Percentiles rank a stretch among this genome's conserved stretches.
phyloP scores from a whole-genome alignment of 2,888 invertebrate genomes.

The Schizaphis graminum region DNA sequence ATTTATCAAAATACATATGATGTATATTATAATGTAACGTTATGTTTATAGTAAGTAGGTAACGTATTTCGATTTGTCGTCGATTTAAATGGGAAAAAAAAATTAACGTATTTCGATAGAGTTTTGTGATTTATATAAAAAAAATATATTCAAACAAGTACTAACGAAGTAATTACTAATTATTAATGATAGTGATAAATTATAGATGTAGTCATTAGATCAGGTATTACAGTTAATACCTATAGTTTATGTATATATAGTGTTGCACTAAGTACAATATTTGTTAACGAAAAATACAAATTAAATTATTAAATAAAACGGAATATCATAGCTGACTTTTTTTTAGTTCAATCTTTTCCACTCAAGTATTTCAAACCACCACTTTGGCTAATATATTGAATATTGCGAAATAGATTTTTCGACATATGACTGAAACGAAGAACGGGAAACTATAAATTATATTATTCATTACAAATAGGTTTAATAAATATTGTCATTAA shows the following conservation, averaged over 20 bases:
- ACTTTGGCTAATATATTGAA: background rate
- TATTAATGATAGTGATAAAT: background rate
- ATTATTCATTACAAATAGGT: background rate
- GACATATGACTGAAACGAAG: background rate
- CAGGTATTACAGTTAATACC: background rate
- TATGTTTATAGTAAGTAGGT: background rate
- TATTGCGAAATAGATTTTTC: background rate
- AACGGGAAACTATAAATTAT: background rate
- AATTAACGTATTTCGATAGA: background rate
- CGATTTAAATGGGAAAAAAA: too few relatives aligned
- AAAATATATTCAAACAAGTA: background rate
- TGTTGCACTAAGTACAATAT: background rate
- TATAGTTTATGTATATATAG: background rate
- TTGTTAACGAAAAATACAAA: background rate
- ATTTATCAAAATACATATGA: background rate
- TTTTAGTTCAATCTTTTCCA: background rate
- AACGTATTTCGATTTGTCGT: background rate
- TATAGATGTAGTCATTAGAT: background rate
- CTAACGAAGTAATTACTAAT: background rate
- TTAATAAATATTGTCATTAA: background rate
- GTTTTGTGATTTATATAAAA: background rate
- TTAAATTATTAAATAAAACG: too few relatives aligned
- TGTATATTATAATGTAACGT: background rate
- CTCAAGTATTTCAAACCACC: too few relatives aligned
- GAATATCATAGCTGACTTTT: background rate